Conservation (phyloP, 2,888 invertebrate species). For the Diogma glabrata region DNA sequence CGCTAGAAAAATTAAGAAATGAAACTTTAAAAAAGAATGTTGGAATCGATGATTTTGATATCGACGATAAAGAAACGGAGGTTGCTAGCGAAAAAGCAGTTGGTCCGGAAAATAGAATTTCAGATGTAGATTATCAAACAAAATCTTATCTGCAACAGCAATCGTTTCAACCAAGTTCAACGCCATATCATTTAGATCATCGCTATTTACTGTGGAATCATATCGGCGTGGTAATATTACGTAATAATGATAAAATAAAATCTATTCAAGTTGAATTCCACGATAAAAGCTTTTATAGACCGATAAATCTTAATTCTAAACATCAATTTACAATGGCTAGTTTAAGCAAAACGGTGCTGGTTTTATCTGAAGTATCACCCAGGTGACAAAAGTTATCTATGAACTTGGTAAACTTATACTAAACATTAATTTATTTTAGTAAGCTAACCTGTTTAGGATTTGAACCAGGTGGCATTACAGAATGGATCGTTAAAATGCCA, state of each 20-base stretch:
- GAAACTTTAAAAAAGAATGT: conserved; percentile 39
- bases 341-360: conserved; percentile 66
- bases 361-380: conserved; percentile 59
- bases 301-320: conserved; percentile 79
- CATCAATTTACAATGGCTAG: conserved; percentile 79
- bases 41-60: conserved; percentile 26
- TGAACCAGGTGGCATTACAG: conserved; percentile 60
- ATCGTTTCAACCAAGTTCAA: conserved; percentile 85
- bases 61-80: conserved; percentile 22
- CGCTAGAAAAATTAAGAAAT: conserved; percentile 61
- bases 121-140: conserved; percentile 18
- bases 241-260: conserved; percentile 58
- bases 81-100: conserved; percentile 14
- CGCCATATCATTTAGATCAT: conserved; percentile 70
- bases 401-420: too few species aligned
- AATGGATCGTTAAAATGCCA: conserved; percentile 73
- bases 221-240: conserved; percentile 79
- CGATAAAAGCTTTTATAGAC: conserved; percentile 70
- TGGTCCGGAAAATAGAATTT: conserved; percentile 13
- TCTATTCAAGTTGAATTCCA: conserved; percentile 94
- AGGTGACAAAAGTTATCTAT: too few species aligned
- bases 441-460: conserved; percentile 66
- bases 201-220: conserved; percentile 85
- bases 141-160: conserved; percentile 51
- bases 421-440: too few species aligned